Conservation (phyloP, 2,113 vertebrate genomes). For the Solenodon paradoxus region DNA sequence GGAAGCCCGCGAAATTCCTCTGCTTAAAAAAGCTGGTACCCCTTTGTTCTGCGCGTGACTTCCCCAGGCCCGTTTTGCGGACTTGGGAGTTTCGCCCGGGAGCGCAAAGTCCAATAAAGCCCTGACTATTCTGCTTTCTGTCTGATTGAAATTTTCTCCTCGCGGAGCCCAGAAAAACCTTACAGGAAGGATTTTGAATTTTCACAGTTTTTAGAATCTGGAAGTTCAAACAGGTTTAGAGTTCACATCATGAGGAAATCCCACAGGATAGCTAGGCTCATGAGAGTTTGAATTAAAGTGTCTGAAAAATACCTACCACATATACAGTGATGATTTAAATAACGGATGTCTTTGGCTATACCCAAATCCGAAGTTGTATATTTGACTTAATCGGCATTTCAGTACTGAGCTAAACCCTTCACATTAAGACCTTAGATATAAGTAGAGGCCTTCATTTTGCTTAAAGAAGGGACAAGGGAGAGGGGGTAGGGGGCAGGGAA, state of each 20-base stretch:
- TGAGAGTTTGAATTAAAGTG: background rate
- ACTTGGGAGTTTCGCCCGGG: no score
- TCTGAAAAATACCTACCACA: background rate
- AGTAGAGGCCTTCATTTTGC: background rate
- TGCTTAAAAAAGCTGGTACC: no score
- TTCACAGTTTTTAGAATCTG: background rate
- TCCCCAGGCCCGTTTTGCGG: no score
- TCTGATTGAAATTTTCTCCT: no score
- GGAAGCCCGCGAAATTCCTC: no score
- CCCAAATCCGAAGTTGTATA: background rate
- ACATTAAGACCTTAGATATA: background rate
- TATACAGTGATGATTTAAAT: background rate
- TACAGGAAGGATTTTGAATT: constrained; percentile 45
- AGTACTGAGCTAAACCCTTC: background rate
- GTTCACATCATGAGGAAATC: background rate
- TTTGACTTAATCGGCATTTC: background rate
- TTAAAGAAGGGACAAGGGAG: background rate
- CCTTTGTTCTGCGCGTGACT: no score
- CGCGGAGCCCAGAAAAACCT: no score
- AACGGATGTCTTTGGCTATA: background rate
- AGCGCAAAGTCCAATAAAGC: no score
- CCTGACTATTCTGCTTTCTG: no score
- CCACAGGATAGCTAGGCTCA: background rate
- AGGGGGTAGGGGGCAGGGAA: background rate
- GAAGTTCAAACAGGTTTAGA: background rate